These are phyloP conservation scores for Thaumetopoea pityocampa DNA, from an alignment of 1,140 invertebrate species.

Conservation along the genomic window DNA sequence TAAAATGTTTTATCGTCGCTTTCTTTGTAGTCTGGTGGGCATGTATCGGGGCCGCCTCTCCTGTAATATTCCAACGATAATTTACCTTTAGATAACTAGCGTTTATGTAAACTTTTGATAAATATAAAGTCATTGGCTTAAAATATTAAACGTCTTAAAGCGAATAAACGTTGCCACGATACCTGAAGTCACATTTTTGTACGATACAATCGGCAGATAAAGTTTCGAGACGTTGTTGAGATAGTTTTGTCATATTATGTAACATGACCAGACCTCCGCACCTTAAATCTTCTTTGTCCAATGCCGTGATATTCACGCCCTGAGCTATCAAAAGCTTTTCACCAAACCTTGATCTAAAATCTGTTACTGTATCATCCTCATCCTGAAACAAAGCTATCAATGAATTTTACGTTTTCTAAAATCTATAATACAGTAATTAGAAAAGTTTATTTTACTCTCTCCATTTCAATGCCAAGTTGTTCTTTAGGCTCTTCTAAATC, in stretches of 20 bases:
- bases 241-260: constrained; percentile 78
- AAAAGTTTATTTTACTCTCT: no score
- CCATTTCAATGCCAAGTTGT: constrained; percentile 83
- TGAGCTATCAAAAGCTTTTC: constrained; percentile 77
- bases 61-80: constrained; percentile 54
- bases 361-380: constrained; percentile 80
- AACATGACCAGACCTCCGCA: constrained; percentile 81
- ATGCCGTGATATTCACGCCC: constrained; percentile 81
- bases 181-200: constrained; percentile 82
- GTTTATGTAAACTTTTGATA: constrained; percentile 26
- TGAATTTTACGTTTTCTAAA: constrained; percentile 1
- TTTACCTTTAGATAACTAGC: constrained; percentile 29
- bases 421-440: no score
- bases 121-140: constrained; percentile 20
- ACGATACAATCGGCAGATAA: constrained; percentile 81
- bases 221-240: constrained; percentile 73
- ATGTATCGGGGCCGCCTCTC: constrained; percentile 82
- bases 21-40: constrained; percentile 84
- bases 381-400: constrained; percentile 57
- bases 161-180: constrained; percentile 17
- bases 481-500: constrained; percentile 82
- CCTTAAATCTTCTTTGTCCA: constrained; percentile 82
- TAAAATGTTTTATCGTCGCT: constrained; percentile 86
- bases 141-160: constrained; percentile 17
- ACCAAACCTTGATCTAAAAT: constrained; percentile 82